Base-by-base conservation (phyloP, 37 sponge, comb jelly and placozoan genomes). In the Ianthella basta region DNA sequence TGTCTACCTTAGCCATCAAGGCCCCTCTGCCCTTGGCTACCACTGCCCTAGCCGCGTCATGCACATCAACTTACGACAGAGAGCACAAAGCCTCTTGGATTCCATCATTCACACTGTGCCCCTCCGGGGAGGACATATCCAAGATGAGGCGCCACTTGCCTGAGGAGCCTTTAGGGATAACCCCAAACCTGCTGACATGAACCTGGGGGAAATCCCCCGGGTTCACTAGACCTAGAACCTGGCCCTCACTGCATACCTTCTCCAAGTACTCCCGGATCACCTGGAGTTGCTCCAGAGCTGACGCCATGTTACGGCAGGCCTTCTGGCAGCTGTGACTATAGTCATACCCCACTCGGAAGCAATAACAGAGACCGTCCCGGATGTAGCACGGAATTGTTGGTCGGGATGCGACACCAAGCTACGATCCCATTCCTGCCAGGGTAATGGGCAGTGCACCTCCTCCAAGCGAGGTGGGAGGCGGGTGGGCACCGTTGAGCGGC, bases 281-380 rank as follows among this genome's bases (percentile, higher is more conserved):
- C 60, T 84, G 56, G 1, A 74, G 74, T 0, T 37, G 74, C 33
- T 70, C 59, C 0, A 13, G 27, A 12, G 60, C 60, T 33, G 84
- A 84, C 0, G 37, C 23, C 74, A 73, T 56, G 30, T 84, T 84
- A 0, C 50, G 21, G 0, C 20, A 0, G 0, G 66, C 40, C 39
- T 1, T 21, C 21, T 40, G 23, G 36, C 70, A 55, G 0, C 18
- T 21, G 53, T 15, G 54, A 6, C 32, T 0, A 37, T 33, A 19
- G 1, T 72, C 38, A 59, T 44, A 73, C 32, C 84, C 74, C 13
- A 84, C 21, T 27, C 84, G 50, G 25, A 85, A 72, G n/a, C 85
- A 60, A 4, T 72, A 73, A 36, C 85, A 29, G 24, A 85, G 30
- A 20, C 85, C 85, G 34, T 29, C 35, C 36, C 41, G 19, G 21